Base-by-base conservation (phyloP, 1,140 invertebrate species). In the Nasonia vitripennis region DNA sequence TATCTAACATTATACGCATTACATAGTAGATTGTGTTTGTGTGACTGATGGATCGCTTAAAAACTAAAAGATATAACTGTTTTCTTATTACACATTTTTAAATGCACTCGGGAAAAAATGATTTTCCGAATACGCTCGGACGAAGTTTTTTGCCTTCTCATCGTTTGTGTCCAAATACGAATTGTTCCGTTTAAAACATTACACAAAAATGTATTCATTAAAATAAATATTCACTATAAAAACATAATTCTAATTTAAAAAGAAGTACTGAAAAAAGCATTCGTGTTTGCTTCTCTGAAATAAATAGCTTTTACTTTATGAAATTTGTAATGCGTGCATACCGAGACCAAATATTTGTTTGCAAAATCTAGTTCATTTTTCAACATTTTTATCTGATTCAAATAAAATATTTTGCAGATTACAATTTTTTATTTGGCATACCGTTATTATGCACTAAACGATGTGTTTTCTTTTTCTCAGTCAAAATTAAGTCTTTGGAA, bases 41-140 rank as follows among this genome's bases (percentile, higher is more conserved):
- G 88, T 89, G 89, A 92, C 89, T 89, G 89, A 91, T 89, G 83
- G 87, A 89, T 90, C 51, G n/a, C 80, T 83, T 86, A 82, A 78
- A 86, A 83, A 27, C 17, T 71, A 74, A 70, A 31, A 81, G 20
- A 41, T 85, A 37, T 45, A 79, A 27, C 51, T 31, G 4, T 75
- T 62, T 71, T 37, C 80, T 68, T 71, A 81, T 78, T 82, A 82
- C 75, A 78, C 83, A 83, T 11, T 62, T 80, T 62, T 83, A 86
- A 86, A 86, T 83, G 81, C 81, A 86, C 77, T 81, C 73, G 73
- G 75, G 67, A 74, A 80, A 82, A 78, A 37, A 9, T 31, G 0
- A 79, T 48, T 86, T 6, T 78, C 67, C 31, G 67, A 78, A 78
- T 27, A 14, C 48, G 10, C 2, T 68, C 27, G 27, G 70, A 81